Evolutionary conservation across 2,888 invertebrate species (phyloP), one percentile per base, ranked within the genome.

Genomic region (Creontiades dilutus): DNA sequence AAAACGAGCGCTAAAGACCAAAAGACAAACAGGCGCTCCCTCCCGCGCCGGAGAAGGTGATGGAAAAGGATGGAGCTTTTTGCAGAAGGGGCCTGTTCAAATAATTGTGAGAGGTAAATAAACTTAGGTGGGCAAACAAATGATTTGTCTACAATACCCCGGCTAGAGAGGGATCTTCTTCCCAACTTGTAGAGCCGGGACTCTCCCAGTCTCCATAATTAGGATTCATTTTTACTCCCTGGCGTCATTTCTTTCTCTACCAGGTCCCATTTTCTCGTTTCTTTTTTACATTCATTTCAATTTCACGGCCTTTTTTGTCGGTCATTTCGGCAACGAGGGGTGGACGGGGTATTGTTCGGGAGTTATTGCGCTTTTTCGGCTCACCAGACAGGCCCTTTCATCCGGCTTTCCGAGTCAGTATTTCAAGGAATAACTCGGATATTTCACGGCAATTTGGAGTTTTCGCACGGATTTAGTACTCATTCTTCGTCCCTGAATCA

Each of bases 111-210:
- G 13, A 82, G 52, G 82, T 82, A 82, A 82, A 82, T 82, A 82
- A 82, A 48, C 82, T 82, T 82, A 82, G 82, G 82, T n/a, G 11
- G 48, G 82, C 52, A 82, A 82, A 82, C 82, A 82, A 82, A 82
- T 82, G 82, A 82, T 82, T 82, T 82, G 82, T 82, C 82, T 52
- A 82, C 82, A 82, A 82, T 47, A 48, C 52, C 23, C 48, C 23
- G 0, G 61, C 9, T 1, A 27, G 47, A 81, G 48, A 47, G n/a
- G 48, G 82, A 52, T 48, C 52, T 82, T 46, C 80, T 52, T 48
- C 82, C 7, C 47, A 37, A 80, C 46, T 47, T 80, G 80, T 47
- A n/a, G 46, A 46, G n/a, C 46, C 12, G 13, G 23, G 13, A 46
- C 46, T 48, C 19, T 16, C 37, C 13, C 80, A 46, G 47, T 47